Evolutionary conservation across 2,888 invertebrate genomes (phyloP), one percentile per base, ranked within the genome.

Genomic region (Drosophila austrosaltans): DNA sequence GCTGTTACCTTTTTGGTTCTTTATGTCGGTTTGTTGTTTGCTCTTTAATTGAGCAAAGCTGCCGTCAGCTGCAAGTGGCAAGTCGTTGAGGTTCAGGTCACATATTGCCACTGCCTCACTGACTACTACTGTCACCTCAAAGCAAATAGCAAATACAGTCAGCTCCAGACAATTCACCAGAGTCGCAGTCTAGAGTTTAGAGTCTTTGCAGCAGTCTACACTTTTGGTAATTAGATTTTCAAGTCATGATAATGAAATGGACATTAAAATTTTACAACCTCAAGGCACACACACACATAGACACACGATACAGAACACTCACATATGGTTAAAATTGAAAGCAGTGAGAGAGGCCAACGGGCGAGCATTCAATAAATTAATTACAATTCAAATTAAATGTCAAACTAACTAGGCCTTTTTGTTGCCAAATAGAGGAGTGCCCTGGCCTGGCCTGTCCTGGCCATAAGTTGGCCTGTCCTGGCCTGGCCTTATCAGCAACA

Each of bases 191-290:
- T 4, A 48, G 44, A 22, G 44, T 48, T 2, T 48, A 59, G 22
- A 59, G 63, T 73, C 67, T 73, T 66, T 56, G 57, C 68, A 72
- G 81, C 83, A 83, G 74, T 78, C 48, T 48, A 25, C 82, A 86
- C 84, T 83, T 81, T 80, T 78, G 76, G 82, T 88, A 88, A 88
- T 88, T 89, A 82, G 88, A 88, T 88, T 86, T 77, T 83, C 75
- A 77, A 87, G 75, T 80, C 73, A 53, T 81, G 89, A 88, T 88
- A 89, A 84, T 82, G 69, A 81, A 85, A 77, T 78, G 76, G 78
- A 84, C 88, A 89, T 87, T 87, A 88, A 88, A 89, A 82, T 88
- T 88, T 87, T 84, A 88, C 82, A 89, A 72, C 82, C 84, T 66
- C 71, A 69, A 59, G 44, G 64, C 70, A 64, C 22, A 58, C 44